Percentiles rank a stretch among this genome's conserved stretches.
Conservation (phyloP, 2,113 vertebrate genomes). For the Bucco capensis region DNA sequence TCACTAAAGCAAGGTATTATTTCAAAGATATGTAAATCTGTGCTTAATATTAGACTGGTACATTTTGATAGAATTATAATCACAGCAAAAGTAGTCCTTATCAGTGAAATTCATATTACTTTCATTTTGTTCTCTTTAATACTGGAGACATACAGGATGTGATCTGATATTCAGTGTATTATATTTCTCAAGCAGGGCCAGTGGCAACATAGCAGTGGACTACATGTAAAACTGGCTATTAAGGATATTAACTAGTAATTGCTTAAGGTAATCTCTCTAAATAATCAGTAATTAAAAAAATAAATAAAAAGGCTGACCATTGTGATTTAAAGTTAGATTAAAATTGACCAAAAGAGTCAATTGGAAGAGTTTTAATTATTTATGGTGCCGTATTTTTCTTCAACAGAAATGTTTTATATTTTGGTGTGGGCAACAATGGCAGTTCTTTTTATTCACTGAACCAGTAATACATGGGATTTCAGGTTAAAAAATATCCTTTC, state of each 20-base stretch:
- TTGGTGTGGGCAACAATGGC: not conserved
- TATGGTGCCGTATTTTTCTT: constrained; percentile 28
- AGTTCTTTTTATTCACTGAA: not conserved
- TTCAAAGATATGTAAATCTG: constrained; percentile 52
- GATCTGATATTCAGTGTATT: constrained; percentile 57
- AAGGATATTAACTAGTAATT: constrained; percentile 67
- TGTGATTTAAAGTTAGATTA: constrained; percentile 60
- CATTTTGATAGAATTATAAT: constrained; percentile 59
- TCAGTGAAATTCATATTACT: constrained; percentile 68
- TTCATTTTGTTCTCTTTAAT: constrained; percentile 68
- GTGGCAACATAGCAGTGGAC: constrained; percentile 48
- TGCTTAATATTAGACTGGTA: constrained; percentile 54
- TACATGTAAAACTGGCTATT: constrained; percentile 56
- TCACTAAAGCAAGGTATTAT: constrained; percentile 33
- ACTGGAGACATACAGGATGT: constrained; percentile 21
- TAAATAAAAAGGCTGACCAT: constrained; percentile 60
- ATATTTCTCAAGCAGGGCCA: constrained; percentile 53
- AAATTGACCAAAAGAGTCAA: constrained; percentile 59
- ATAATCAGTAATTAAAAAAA: constrained; percentile 73
- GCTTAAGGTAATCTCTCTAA: constrained; percentile 60
- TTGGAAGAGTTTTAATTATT: constrained; percentile 63
- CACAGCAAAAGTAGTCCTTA: constrained; percentile 57
- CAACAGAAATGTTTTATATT: constrained; percentile 3
- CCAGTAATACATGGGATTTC: not conserved
- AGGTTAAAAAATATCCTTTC: not conserved